A percentile compares a stretch with the other conserved stretches of the same genome.
These are phyloP conservation scores for Gari tellinella DNA, from an alignment of 2,888 invertebrate genomes.

Conservation along the genomic window DNA sequence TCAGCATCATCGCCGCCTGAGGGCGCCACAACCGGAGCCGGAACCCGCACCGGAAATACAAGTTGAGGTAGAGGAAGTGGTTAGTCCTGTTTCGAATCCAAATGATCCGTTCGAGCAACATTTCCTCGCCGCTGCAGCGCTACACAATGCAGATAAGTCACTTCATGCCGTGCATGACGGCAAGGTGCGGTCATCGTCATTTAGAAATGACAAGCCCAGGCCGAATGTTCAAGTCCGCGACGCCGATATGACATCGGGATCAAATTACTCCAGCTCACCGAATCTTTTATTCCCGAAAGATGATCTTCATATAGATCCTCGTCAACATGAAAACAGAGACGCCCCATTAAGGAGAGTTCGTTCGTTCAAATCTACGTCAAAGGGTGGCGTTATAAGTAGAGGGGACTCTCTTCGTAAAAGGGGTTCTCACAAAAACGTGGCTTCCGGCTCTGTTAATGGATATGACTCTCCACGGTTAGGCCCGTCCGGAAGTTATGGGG, in stretches of 20 bases:
- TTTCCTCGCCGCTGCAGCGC: conserved; percentile 39
- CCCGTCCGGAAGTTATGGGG: conserved; percentile 86
- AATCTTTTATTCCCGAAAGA: conserved; percentile 60
- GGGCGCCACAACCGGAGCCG: conserved; percentile 20
- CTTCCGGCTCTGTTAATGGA: conserved; percentile 89
- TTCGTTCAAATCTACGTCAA: conserved; percentile 96
- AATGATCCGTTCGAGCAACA: conserved; percentile 60
- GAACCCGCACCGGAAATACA: conserved; percentile 39
- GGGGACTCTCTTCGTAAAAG: conserved; percentile 91
- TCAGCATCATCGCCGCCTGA: conserved; percentile 49
- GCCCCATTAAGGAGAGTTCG: conserved; percentile 87
- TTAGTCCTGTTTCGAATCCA: conserved; percentile 28
- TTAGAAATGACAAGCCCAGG: conserved; percentile 54
- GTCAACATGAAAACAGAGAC: conserved; percentile 26
- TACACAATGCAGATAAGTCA: conserved; percentile 16
- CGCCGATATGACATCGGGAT: conserved; percentile 22
- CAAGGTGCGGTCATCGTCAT: conserved; percentile 50
- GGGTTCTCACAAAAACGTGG: conserved; percentile 90
- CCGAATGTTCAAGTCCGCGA: conserved; percentile 40
- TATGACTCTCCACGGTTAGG: conserved; percentile 52
- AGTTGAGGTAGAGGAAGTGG: conserved; percentile 31
- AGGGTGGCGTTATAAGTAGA: conserved; percentile 93
- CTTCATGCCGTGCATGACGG: conserved; percentile 6
- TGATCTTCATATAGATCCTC: conserved; percentile 25
- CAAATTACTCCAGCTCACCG: conserved; percentile 54